These are phyloP conservation scores for Stratiomys singularior DNA, from an alignment of 2,888 invertebrate species.

Conservation along the genomic window DNA sequence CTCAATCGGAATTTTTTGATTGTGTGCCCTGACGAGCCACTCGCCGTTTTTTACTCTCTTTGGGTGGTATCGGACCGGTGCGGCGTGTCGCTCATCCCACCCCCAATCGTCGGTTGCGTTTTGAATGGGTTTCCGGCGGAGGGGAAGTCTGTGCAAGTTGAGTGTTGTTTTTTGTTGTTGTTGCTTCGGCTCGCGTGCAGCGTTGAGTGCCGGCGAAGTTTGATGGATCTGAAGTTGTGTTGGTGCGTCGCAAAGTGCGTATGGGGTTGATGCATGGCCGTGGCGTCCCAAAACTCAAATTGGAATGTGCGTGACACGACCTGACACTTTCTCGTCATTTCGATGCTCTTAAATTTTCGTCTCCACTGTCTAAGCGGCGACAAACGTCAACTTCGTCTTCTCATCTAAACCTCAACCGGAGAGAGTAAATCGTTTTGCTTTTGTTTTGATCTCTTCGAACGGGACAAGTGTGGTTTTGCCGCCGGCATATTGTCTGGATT, in stretches of 20 bases:
- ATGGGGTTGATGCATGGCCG: no score
- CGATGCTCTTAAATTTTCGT: constrained; percentile 43
- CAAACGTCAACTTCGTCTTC: not conserved
- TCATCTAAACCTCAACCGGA: not conserved
- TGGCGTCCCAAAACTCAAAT: not conserved
- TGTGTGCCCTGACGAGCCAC: constrained; percentile 25
- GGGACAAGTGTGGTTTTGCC: constrained; percentile 27
- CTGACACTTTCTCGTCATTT: constrained; percentile 21
- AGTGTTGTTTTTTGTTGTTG: constrained; percentile 14
- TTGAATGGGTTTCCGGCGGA: not conserved
- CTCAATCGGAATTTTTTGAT: constrained; percentile 34
- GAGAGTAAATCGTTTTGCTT: not conserved
- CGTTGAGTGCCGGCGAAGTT: not conserved
- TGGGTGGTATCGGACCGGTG: not conserved
- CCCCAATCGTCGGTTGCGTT: not conserved
- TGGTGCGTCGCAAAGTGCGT: constrained; percentile 28
- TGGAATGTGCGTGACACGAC: constrained; percentile 34
- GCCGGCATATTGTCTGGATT: constrained; percentile 14
- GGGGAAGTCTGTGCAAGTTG: constrained; percentile 3
- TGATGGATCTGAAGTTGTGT: constrained; percentile 13
- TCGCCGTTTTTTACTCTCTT: constrained; percentile 22
- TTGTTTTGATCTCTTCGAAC: constrained; percentile 11
- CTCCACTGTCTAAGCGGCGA: not conserved
- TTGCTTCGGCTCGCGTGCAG: not conserved
- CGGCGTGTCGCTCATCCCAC: not conserved